Conservation (phyloP, 2,113 vertebrate genomes). For the Aptenodytes patagonicus region DNA sequence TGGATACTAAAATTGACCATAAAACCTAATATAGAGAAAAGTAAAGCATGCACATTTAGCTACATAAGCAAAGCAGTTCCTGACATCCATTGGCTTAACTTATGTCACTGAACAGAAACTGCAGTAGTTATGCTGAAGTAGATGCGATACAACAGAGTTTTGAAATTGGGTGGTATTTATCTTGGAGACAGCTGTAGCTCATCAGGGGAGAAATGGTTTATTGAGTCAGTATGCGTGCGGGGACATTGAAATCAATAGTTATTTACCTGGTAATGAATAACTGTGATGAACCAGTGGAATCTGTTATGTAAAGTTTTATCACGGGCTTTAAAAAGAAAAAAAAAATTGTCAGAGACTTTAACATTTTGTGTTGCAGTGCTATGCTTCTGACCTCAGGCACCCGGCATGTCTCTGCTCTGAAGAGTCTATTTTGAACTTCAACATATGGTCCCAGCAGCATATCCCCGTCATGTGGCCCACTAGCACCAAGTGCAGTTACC, state of each 20-base stretch:
- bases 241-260: conserved; percentile 18
- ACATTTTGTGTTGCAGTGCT: background rate
- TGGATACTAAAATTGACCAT: background rate
- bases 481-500: background rate
- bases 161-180: conserved; percentile 3
- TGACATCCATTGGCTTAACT: background rate
- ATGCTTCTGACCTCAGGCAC: background rate
- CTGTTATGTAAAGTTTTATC: background rate
- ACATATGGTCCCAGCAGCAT: background rate
- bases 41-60: background rate
- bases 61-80: background rate
- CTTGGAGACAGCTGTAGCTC: conserved; percentile 6
- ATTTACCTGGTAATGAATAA: conserved; percentile 48
- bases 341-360: background rate
- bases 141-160: background rate
- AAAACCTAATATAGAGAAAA: background rate
- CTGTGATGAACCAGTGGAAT: background rate
- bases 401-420: background rate
- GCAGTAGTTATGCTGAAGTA: background rate
- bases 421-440: conserved; percentile 2
- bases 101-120: background rate
- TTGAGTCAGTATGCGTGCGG: background rate
- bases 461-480: background rate
- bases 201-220: conserved; percentile 3
- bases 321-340: background rate